Conservation (phyloP, 2,113 vertebrate species). For the Microcebus ravelobensis region DNA sequence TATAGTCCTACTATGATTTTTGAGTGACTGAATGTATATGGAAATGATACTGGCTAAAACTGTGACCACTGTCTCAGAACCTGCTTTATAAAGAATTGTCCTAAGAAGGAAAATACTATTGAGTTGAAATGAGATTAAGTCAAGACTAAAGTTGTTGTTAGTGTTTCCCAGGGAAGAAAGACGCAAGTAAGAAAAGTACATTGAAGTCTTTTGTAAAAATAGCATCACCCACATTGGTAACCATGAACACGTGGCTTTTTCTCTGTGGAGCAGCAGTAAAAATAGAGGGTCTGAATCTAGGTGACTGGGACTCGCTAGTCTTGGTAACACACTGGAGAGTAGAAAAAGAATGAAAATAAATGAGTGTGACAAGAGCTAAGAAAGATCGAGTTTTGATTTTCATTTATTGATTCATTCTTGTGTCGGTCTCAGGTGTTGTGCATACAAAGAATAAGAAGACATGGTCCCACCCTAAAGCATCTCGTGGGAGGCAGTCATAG, state of each 20-base stretch:
- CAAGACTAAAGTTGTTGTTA: not conserved
- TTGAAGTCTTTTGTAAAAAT: not conserved
- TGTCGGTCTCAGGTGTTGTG: not conserved
- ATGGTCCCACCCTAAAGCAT: not conserved
- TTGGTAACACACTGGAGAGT: not conserved
- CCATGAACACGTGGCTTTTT: not conserved
- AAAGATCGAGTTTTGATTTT: not conserved
- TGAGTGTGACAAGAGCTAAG: not conserved
- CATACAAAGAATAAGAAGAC: not conserved
- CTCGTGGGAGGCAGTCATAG: not conserved
- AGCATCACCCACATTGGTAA: not conserved
- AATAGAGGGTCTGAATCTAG: not conserved
- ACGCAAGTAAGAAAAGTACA: not conserved
- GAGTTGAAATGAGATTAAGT: slow-evolving; percentile 8
- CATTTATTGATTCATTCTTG: not conserved
- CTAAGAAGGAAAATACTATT: not conserved
- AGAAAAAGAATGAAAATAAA: not conserved
- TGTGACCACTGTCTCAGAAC: not conserved
- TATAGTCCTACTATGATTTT: not conserved
- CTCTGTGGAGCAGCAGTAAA: not conserved
- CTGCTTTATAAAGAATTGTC: not conserved
- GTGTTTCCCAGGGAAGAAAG: not conserved
- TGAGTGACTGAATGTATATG: not conserved
- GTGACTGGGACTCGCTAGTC: not conserved
- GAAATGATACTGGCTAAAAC: slow-evolving; percentile 12